Evolutionary conservation across 2,888 invertebrate species (phyloP).

Genomic region (Thyatira batis): DNA sequence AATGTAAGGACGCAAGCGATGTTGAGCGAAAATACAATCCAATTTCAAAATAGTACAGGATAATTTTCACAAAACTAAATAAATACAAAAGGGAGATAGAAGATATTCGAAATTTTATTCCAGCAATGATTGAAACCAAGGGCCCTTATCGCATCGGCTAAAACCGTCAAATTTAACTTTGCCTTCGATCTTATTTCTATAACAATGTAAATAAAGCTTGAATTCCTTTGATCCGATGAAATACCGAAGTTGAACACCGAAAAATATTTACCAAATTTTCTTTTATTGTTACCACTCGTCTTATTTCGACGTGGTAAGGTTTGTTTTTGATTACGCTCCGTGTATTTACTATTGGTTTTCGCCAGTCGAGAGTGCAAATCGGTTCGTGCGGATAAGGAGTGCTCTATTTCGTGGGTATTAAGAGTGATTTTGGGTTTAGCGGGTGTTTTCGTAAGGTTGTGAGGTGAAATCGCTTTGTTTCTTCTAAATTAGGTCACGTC

Average conservation of each 20-base stretch:
- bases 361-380: conserved; percentile 40
- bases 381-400: conserved; percentile 33
- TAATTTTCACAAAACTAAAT: conserved; percentile 41
- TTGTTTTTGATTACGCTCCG: conserved; percentile 31
- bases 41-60: conserved; percentile 1
- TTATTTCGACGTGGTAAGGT: conserved; percentile 29
- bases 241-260: conserved; percentile 5
- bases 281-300: conserved; percentile 21
- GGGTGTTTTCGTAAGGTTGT: conserved; percentile 25
- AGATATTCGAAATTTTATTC: conserved; percentile 54
- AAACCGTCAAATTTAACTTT: conserved; percentile 17
- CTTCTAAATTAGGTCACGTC: conserved; percentile 72
- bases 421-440: conserved; percentile 36
- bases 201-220: conserved; percentile 14
- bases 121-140: conserved; percentile 61
- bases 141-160: conserved; percentile 46
- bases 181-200: conserved; percentile 14
- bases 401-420: conserved; percentile 34
- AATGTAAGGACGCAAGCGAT: neutral
- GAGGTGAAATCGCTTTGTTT: conserved; percentile 61
- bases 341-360: conserved; percentile 30
- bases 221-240: conserved; percentile 13
- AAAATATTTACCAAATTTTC: conserved; percentile 28
- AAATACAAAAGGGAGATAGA: conserved; percentile 46
- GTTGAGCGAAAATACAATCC: neutral